phyloP scores from a whole-genome alignment of 2,888 invertebrate species.

The Ceriagrion tenellum region DNA sequence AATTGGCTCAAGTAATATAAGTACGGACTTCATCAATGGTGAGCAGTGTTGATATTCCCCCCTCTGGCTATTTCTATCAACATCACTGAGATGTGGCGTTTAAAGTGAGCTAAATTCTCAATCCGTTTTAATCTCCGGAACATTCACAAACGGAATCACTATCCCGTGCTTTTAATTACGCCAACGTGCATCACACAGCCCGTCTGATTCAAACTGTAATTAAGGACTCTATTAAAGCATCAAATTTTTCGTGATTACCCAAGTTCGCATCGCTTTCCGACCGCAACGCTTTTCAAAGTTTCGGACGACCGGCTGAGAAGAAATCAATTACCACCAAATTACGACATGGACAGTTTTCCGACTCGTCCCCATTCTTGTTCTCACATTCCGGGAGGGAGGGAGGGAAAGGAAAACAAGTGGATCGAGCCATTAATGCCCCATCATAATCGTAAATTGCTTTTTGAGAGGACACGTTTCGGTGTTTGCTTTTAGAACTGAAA shows the following conservation, averaged over 20 bases:
- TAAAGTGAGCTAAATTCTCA: not conserved
- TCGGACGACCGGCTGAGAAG: not conserved
- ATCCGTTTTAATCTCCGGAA: not conserved
- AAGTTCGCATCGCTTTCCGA: not conserved
- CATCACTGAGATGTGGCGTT: not conserved
- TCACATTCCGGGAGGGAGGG: not conserved
- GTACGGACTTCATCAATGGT: not conserved
- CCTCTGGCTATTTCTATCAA: not conserved
- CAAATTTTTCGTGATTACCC: not conserved
- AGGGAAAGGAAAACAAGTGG: not conserved
- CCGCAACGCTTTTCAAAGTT: not conserved
- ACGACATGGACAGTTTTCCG: not conserved
- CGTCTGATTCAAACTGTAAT: not conserved
- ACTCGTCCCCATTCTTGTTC: not conserved
- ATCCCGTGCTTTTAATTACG: not conserved
- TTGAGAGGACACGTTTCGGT: not conserved
- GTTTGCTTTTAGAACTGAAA: not conserved
- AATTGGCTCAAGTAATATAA: not conserved
- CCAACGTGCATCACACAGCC: not conserved
- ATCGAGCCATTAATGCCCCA: not conserved
- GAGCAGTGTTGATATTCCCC: not conserved
- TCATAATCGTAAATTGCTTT: not conserved
- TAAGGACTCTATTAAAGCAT: not conserved
- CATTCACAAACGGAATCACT: not conserved
- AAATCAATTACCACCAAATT: not conserved